A percentile compares a stretch with the other conserved stretches of the same genome.
phyloP scores from a whole-genome alignment of 2,113 vertebrate genomes.

The Passer domesticus region DNA sequence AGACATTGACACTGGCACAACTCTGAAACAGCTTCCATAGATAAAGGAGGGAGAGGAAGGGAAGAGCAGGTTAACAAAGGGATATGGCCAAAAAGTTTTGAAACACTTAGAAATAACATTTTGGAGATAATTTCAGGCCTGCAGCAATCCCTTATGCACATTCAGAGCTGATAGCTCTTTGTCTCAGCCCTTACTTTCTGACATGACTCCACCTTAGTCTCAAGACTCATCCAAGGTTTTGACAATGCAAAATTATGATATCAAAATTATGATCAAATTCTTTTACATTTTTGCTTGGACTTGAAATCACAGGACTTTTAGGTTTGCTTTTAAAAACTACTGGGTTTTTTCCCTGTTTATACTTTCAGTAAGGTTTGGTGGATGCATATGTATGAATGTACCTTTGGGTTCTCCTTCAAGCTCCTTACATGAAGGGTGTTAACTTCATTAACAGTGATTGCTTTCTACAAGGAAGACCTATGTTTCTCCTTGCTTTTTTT shows the following conservation, averaged over 20 bases:
- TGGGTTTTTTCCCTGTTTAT: fast-evolving
- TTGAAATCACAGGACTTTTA: neutral
- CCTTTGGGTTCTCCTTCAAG: neutral
- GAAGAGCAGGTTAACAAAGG: neutral
- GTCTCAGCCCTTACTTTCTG: neutral
- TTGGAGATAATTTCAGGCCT: neutral
- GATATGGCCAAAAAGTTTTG: neutral
- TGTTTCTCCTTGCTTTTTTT: neutral
- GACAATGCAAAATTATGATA: neutral
- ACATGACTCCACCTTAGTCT: neutral
- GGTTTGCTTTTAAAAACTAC: neutral
- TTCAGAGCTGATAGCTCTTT: neutral
- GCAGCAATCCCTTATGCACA: neutral
- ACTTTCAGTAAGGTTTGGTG: neutral
- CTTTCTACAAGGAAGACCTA: neutral
- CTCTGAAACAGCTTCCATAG: neutral
- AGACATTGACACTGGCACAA: neutral
- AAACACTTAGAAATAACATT: neutral
- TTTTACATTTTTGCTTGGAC: neutral
- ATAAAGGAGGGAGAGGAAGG: neutral
- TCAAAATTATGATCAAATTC: neutral
- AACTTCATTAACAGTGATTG: neutral
- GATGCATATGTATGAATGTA: fast-evolving
- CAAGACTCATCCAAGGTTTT: neutral
- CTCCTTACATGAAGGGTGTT: neutral